A percentile compares a stretch with the other conserved stretches of the same genome.
phyloP scores from a whole-genome alignment of 2,888 invertebrate species.

The Nomada goodeniana region DNA sequence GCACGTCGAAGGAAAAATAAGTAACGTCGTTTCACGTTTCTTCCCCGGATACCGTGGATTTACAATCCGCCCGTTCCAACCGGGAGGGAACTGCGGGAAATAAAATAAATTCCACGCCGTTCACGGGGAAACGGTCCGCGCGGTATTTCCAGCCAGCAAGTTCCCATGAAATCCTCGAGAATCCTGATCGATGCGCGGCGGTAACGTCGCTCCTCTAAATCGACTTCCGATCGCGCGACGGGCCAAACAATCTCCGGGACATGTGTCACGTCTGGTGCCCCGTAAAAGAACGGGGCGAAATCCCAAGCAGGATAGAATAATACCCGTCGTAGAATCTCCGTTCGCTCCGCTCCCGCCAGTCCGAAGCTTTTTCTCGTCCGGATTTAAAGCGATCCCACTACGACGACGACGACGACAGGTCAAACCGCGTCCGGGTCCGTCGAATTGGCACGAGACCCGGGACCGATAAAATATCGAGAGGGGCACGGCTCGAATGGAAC shows the following conservation, averaged over 20 bases:
- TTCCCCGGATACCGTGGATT: too few relatives aligned
- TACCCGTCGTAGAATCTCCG: not conserved
- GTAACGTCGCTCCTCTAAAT: conserved; percentile 23
- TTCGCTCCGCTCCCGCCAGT: not conserved
- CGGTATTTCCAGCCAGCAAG: conserved; percentile 27
- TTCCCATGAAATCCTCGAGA: conserved; percentile 31
- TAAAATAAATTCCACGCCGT: conserved; percentile 14
- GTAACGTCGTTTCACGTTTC: not conserved
- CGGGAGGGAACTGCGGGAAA: not conserved
- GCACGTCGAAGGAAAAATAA: too few relatives aligned
- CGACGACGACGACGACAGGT: conserved; percentile 9
- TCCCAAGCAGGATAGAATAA: not conserved
- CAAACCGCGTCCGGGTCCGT: conserved; percentile 21
- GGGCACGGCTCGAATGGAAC: conserved; percentile 3
- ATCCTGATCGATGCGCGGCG: conserved; percentile 36
- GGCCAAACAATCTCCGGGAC: conserved; percentile 38
- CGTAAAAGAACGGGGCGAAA: not conserved
- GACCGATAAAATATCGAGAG: not conserved
- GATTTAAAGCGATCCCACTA: conserved; percentile 12
- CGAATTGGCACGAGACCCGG: not conserved
- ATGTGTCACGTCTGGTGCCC: conserved; percentile 22
- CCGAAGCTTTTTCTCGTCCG: not conserved
- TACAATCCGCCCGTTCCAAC: not conserved
- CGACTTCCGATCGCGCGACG: conserved; percentile 50
- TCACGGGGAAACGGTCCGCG: not conserved